A percentile compares a stretch with the other conserved stretches of the same genome.
These are phyloP conservation scores for Saturnia pavonia DNA, from an alignment of 2,888 invertebrate species.

Conservation along the genomic window DNA sequence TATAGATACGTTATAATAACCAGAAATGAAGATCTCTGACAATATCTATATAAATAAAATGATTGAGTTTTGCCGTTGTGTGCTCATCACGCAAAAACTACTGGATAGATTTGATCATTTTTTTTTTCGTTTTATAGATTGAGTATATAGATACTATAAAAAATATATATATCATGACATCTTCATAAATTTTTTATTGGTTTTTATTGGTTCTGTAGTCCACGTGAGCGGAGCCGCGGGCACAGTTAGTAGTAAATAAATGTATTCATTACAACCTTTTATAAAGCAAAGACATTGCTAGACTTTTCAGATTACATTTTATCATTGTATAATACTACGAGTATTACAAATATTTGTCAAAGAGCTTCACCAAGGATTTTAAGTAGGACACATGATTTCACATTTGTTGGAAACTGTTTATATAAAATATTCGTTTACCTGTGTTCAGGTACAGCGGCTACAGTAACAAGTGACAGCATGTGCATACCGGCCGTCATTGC, in stretches of 20 bases:
- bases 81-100: too few species aligned
- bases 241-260: too few species aligned
- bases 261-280: too few species aligned
- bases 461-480: slow-evolving; percentile 90
- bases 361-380: slow-evolving; percentile 26
- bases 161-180: too few species aligned
- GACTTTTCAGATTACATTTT: not conserved
- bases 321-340: slow-evolving; percentile 3
- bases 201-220: too few species aligned
- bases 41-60: too few species aligned
- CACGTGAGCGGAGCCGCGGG: too few species aligned
- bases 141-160: too few species aligned
- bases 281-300: not conserved
- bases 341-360: slow-evolving; percentile 22
- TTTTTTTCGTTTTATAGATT: too few species aligned
- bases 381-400: slow-evolving; percentile 18
- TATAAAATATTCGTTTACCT: slow-evolving; percentile 46
- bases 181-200: too few species aligned
- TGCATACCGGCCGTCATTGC: slow-evolving; percentile 91
- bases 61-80: too few species aligned
- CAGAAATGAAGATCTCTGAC: slow-evolving; percentile 18
- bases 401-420: not conserved
- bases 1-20: not conserved
- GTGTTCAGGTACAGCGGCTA: slow-evolving; percentile 90
- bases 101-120: too few species aligned